Evolutionary conservation across 2,113 vertebrate species (phyloP).

Genomic region (Hirundichthys speculiger): DNA sequence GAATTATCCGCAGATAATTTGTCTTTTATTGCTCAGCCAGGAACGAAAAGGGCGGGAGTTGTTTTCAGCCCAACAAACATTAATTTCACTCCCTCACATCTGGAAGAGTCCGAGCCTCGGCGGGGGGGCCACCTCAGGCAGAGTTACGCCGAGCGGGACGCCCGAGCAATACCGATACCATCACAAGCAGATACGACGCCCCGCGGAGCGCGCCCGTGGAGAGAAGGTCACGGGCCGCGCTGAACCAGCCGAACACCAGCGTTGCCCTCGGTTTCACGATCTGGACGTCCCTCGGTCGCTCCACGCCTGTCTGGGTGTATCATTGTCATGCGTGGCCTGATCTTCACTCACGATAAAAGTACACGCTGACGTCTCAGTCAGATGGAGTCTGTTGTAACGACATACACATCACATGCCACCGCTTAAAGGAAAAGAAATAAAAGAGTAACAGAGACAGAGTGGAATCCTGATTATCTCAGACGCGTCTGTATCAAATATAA

Average conservation of each 20-base stretch:
- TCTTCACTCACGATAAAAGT: constrained; percentile 48
- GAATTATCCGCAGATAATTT: neutral
- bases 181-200: constrained; percentile 48
- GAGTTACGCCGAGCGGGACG: constrained; percentile 33
- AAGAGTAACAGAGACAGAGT: neutral
- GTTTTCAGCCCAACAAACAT: constrained; percentile 24
- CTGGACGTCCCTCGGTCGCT: constrained; percentile 29
- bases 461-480: constrained; percentile 15
- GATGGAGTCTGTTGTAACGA: constrained; percentile 32
- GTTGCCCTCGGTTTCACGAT: constrained; percentile 40
- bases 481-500: constrained; percentile 1
- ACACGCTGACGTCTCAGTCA: constrained; percentile 56
- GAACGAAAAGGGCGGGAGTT: neutral
- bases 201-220: constrained; percentile 50
- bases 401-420: neutral
- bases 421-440: neutral
- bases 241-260: constrained; percentile 42
- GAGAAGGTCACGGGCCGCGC: constrained; percentile 61
- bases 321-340: constrained; percentile 33
- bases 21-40: neutral
- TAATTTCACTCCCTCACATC: constrained; percentile 37
- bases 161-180: constrained; percentile 51
- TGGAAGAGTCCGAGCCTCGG: constrained; percentile 58
- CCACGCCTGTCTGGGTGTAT: constrained; percentile 42
- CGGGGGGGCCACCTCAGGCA: constrained; percentile 40